Evolutionary conservation across 2,888 invertebrate genomes (phyloP).

Genomic region (Trachelus stipa): DNA sequence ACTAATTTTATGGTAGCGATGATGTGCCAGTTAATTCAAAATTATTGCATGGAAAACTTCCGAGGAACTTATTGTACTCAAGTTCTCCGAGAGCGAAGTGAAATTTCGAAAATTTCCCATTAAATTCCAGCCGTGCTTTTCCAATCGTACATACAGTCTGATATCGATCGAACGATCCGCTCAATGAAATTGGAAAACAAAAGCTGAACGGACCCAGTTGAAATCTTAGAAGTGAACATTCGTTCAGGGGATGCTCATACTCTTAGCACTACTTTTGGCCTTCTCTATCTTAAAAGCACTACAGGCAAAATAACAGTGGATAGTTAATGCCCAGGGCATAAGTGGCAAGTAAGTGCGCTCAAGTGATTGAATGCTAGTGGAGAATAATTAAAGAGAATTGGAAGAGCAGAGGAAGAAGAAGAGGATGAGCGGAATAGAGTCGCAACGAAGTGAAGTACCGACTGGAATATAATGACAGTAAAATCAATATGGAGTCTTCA

Average conservation of each 20-base stretch:
- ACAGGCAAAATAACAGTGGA: conserved; percentile 18
- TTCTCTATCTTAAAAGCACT: conserved; percentile 8
- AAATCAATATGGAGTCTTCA: not conserved
- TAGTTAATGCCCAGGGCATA: conserved; percentile 34
- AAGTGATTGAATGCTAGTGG: conserved; percentile 35
- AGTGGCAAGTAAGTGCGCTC: conserved; percentile 34
- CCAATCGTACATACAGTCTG: not conserved
- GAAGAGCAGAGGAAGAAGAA: conserved; percentile 22
- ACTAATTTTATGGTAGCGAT: conserved; percentile 36
- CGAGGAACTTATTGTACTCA: not conserved
- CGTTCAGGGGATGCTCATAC: not conserved
- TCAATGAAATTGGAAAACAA: conserved; percentile 22
- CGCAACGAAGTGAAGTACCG: not conserved
- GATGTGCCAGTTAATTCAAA: conserved; percentile 30
- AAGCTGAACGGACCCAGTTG: not conserved
- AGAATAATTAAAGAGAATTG: conserved; percentile 41
- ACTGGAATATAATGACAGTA: not conserved
- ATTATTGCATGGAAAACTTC: not conserved
- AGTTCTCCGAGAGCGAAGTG: not conserved
- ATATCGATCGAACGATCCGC: conserved; percentile 17
- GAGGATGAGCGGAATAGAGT: conserved; percentile 4
- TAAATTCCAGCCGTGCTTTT: conserved; percentile 10
- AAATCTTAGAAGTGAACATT: conserved; percentile 2
- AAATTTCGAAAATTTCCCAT: conserved; percentile 1
- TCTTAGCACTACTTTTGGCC: not conserved